Evolutionary conservation across 2,888 invertebrate genomes (phyloP), one percentile per base, ranked within the genome.

Genomic region (Amphipoea lucens): DNA sequence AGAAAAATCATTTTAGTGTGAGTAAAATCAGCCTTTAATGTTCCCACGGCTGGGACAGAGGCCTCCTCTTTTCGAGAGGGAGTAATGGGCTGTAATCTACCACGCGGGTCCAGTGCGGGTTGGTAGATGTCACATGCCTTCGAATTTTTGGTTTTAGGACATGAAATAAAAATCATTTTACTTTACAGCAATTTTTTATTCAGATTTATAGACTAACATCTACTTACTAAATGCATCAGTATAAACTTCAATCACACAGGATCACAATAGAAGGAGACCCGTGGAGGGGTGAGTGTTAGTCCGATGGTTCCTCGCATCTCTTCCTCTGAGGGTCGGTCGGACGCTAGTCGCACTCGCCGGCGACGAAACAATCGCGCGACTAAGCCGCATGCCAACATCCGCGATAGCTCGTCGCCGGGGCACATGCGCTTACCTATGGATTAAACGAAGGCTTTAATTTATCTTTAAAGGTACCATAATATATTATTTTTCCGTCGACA

Each of bases 361-460:
- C 97, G 95, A 84, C 98, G 98, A 0, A 98, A 95, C 97, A 98
- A 98, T 87, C 97, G 97, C 0, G 98, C 98, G 76, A 98, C 94
- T 87, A 96, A 85, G 0, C 98, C 97, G 12, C 97, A 96, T 71
- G 98, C 98, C 2, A 98, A 92, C 98, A 98, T 98, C 84, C 97
- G 97, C 0, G 98, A 98, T 67, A 99, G 94, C 91, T 99, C 98
- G 83, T 99, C 98, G 0, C 99, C 99, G 0, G 98, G 97, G 92
- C 99, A 99, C 97, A 98, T 98, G 57, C 99, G 97, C 92, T 98
- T 98, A 40, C 98, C 98, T 98, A 90, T 23, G 95, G 88, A 77
- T 69, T 4, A 60, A 75, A 73, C 23, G 11, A 0, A 57, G 42
- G 6, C 36, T 71, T 51, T 40, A 40, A 69, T 23, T 2, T 48